Base-by-base conservation (phyloP, 30 jellyfish, hydroid and myxozoan genomes). In the Haliclystus octoradiatus region DNA sequence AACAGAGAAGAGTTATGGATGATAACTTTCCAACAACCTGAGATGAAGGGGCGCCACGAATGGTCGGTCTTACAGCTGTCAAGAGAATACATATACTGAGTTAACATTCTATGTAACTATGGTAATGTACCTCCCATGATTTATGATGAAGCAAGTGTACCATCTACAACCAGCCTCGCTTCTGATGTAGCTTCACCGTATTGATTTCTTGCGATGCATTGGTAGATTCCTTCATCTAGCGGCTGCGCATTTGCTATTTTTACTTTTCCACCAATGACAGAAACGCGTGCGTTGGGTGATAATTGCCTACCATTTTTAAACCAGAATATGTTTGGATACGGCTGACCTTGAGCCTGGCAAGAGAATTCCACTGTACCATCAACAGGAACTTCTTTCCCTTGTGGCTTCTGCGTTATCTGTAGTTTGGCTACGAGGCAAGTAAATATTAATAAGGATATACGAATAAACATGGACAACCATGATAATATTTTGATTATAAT, bases 201-300 rank as follows among this genome's bases (percentile, higher is more conserved):
- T 28, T 78, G 57, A 63, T 88, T 88, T 61, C 28, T 73, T 4
- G 88, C 88, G 19, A 88, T 31, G 75, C 97, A 88, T 76, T 88
- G 94, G 64, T 88, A 88, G 12, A 80, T 46, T 3, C 97, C 97
- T 67, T 88, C 97, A 65, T 88, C 93, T 40, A 64, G 51, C 28
- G 40, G 61, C 15, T 79, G 51, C 14, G 66, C 84, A 62, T 26
- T 22, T 24, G 32, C 47, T 12, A 88, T 23, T 52, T 23, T 52
- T 70, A 85, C 27, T 26, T 68, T 5, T 40, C 57, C 19, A 40
- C 57, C 57, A 19, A 9, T 40, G 57, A 19, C 19, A 9, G 57
- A 40, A 9, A 40, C 14, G 14, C 80, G 65, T 34, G 19, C 46
- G 31, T 52, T 28, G 14, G 62, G 28, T 0, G 76, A 52, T 12